A percentile compares a stretch with the other conserved stretches of the same genome.
Conservation (phyloP, 2,113 vertebrate species). For the Motacilla tschutschensis region DNA sequence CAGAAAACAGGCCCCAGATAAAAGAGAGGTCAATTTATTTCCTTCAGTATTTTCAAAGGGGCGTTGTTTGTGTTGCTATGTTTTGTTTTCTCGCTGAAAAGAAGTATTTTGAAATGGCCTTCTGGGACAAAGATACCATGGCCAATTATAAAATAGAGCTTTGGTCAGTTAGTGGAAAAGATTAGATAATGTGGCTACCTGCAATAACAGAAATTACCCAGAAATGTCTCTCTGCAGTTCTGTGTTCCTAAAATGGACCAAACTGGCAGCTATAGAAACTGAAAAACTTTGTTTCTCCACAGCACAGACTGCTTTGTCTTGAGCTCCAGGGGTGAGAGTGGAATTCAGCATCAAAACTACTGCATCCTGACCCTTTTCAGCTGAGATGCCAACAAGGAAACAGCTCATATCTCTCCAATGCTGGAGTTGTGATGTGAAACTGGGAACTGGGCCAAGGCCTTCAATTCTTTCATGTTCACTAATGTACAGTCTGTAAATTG, state of each 20-base stretch:
- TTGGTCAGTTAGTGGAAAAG: neutral
- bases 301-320: neutral
- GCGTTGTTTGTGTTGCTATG: neutral
- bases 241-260: neutral
- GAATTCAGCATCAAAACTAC: neutral
- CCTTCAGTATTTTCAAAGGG: neutral
- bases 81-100: constrained; percentile 19
- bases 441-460: neutral
- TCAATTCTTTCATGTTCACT: neutral
- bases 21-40: neutral
- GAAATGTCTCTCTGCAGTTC: neutral
- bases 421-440: neutral
- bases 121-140: neutral
- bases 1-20: neutral
- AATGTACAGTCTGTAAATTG: neutral
- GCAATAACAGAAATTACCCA: neutral
- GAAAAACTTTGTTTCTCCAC: neutral
- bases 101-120: constrained; percentile 1
- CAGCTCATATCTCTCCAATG: neutral
- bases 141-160: constrained; percentile 1
- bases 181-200: neutral
- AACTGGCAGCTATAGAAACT: neutral
- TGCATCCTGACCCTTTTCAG: neutral
- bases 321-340: neutral
- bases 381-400: neutral